Base-by-base conservation (phyloP, 2,113 vertebrate species). In the Phyllopteryx taeniolatus region DNA sequence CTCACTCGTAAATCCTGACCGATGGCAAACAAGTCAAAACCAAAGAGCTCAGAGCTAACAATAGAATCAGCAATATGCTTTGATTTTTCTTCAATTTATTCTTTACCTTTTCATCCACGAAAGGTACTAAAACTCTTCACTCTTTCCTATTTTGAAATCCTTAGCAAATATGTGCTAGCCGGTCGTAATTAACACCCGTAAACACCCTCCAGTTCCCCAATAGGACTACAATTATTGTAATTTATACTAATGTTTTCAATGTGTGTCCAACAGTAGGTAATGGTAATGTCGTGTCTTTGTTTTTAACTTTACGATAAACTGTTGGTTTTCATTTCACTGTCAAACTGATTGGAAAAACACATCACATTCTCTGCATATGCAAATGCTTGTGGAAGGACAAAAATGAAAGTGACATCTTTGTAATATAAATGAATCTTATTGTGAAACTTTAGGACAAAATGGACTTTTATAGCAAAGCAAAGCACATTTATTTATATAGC, bases 1-100 rank as follows among this genome's bases (percentile, higher is more conserved):
- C 62, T 60, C 35, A 60, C 56, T 59, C 13, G 56, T 67, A 72
- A 57, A 73, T 78, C 65, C 20, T 17, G 60, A 22, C 20, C 39
- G 20, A 74, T 35, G 20, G 64, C 33, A 67, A 65, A 1, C 19
- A 59, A 12, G 56, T 59, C 22, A 27, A 56, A 56, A 22, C 13
- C 11, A 27, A 31, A 8, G 0, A 31, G 56, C 54, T 57, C 22
- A 5, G n/a, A 27, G 10, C 10, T 59, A 59, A 59, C 12, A 59
- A 13, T 13, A 11, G n/a, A 56, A 56, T 56, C 54, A 56, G 53
- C 8, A 19, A 53, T 19, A 54, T 6, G 53, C 53, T 56, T n/a
- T 10, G 53, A 56, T 56, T 3, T 20, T 56, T 56, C 53, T 22
- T 56, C 20, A 56, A 56, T 54, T n/a, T n/a, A 8, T 17, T 53